Conservation (phyloP, 2,113 vertebrate species). For the human (Homo sapiens) region DNA sequence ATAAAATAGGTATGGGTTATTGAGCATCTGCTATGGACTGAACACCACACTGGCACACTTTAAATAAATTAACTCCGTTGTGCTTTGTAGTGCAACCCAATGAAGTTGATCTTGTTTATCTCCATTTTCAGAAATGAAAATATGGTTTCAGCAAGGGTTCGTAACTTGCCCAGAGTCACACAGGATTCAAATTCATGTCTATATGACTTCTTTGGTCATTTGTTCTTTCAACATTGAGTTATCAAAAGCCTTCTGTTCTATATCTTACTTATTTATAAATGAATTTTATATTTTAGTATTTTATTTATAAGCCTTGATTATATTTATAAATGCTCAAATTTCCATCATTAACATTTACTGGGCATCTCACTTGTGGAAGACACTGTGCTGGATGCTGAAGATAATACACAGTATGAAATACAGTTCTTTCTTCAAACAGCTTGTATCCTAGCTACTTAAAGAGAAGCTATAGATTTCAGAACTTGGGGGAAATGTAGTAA, state of each 20-base stretch:
- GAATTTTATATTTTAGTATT: background rate
- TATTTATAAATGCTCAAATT: background rate
- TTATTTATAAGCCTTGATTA: slow-evolving; percentile 4
- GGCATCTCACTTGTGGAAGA: background rate
- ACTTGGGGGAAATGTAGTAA: background rate
- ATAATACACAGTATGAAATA: background rate
- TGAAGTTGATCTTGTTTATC: background rate
- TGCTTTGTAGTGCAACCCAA: background rate
- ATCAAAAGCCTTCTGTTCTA: background rate
- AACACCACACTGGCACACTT: background rate
- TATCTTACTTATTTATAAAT: background rate
- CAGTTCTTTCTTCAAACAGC: background rate
- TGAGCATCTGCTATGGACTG: background rate
- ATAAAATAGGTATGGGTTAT: background rate
- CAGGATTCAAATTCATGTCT: background rate
- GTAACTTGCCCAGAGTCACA: background rate
- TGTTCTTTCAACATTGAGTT: background rate
- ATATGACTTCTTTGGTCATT: background rate
- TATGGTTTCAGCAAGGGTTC: background rate
- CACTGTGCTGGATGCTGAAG: background rate
- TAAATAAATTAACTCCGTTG: background rate
- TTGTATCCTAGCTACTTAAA: background rate
- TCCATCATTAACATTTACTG: background rate
- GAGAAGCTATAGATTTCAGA: background rate
- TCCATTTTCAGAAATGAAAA: slow-evolving; percentile 41